Conservation (phyloP, 2,113 vertebrate genomes). For the Rhinichthys klamathensis region DNA sequence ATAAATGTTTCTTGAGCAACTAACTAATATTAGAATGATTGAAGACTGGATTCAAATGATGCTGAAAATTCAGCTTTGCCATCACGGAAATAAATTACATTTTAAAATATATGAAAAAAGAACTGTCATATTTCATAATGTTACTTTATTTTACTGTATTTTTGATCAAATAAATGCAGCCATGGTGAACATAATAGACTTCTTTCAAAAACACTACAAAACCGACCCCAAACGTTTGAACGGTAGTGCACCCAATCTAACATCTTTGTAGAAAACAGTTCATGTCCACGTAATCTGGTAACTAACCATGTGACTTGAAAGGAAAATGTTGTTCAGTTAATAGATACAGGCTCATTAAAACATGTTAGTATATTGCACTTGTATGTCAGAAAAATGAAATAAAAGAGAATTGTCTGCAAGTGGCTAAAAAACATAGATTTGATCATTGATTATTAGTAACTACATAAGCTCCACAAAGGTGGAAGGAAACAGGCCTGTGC, state of each 20-base stretch:
- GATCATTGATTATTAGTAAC: constrained; percentile 44
- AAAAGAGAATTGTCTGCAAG: neutral
- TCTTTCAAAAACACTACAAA: neutral
- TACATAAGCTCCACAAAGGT: constrained; percentile 84
- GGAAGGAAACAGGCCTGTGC: constrained; percentile 87
- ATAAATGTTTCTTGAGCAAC: neutral
- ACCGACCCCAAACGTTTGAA: neutral
- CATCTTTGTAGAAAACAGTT: neutral
- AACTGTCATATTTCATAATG: neutral
- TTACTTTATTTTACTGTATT: neutral
- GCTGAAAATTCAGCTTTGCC: neutral
- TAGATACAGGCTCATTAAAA: neutral
- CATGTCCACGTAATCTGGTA: neutral
- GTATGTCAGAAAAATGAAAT: neutral
- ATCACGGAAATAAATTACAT: neutral
- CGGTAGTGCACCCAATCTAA: neutral
- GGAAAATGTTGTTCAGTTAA: neutral
- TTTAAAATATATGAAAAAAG: neutral
- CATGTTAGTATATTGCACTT: constrained; percentile 26
- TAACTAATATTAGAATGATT: neutral
- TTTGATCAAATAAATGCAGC: constrained; percentile 4
- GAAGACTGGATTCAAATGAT: neutral
- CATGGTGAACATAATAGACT: neutral
- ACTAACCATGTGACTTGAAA: neutral
- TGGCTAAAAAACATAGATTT: neutral